Evolutionary conservation across 2,888 invertebrate species (phyloP), one percentile per base, ranked within the genome.

Genomic region (Hyppa rectilinea): DNA sequence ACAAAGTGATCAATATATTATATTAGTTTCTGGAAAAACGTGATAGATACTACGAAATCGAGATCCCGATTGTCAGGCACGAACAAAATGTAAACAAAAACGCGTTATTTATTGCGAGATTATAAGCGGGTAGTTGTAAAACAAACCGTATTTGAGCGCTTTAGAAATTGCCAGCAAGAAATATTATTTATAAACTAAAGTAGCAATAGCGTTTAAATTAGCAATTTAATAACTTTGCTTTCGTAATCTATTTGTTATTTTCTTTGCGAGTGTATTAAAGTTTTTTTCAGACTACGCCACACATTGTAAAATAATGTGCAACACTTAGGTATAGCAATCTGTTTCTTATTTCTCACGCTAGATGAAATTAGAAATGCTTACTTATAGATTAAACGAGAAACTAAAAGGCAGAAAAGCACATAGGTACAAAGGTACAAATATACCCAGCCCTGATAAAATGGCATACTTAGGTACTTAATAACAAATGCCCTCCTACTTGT

Each of bases 331-430:
- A n/a, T n/a, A 36, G 40, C 47, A 81, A 43, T 60, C 26, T 17
- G 43, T 5, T 38, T 56, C 26, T 36, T 50, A 63, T 50, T 76
- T 77, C 71, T 49, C 78, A 70, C 81, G 77, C 47, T 68, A 12
- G 5, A 52, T 49, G 56, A 64, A 61, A 64, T 64, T 63, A 75
- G 60, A 69, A 76, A 68, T 47, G 49, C 26, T 7, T 17, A 10
- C 26, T 7, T 17, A 10, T 20, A 52, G 34, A 43, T 60, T 34
- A 58, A 12, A 10, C 7, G n/a, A 53, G 56, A 34, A 58, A 40
- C 14, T 23, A n/a, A 45, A 34, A 50, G 31, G 65, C 20, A 58
- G 43, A 20, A 6, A 29, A 7, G 12, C 20, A 26, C 40, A 4
- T 50, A 29, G n/a, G n/a, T n/a, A n/a, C n/a, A n/a, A n/a, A n/a